Evolutionary conservation across 2,113 vertebrate species (phyloP), one percentile per base, ranked within the genome.

Genomic region (Elephantulus edwardii): DNA sequence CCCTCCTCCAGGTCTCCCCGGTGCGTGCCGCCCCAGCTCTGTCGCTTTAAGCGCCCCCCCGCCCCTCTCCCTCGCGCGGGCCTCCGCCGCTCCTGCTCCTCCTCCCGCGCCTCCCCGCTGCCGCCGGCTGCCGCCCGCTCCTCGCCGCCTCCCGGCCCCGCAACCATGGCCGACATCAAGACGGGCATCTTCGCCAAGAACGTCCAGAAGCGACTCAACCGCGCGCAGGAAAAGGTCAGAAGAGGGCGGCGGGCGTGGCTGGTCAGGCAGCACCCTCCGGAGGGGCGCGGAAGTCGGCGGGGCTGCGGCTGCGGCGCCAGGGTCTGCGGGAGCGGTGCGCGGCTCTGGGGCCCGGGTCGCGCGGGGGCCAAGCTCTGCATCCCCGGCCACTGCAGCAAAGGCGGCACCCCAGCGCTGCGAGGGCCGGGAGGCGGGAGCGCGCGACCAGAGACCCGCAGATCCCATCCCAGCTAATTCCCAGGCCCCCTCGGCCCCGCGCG

Each of bases 181-280:
- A 98, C 98, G 8, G 99, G 99, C 95, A 97, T 99, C 92, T 99
- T 99, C 96, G 99, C 99, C 88, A 99, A 99, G 97, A 99, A 99
- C 96, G 99, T 99, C 50, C 99, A 99, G 97, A 99, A 99, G 92
- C 98, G 98, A 50, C 97, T 99, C 87, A 99, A 98, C 97, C 97
- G 99, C 33, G 99, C 99, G 9, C 99, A 99, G 96, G 99, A 99
- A 91, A 99, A 99, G 99, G 99, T 99, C 96, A 92, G 96, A n/a
- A 16, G 8, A 11, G 20, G 76, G 82, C 60, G 44, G 10, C 56
- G 56, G 14, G 56, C 6, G 56, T 44, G 8, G 35, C 48, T 26
- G 22, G 22, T 22, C 72, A 28, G 71, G 58, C 19, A 79, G 4
- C 35, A 17, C n/a, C n/a, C n/a, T n/a, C n/a, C n/a, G n/a, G n/a